Evolutionary conservation across 2,888 invertebrate species (phyloP).

Genomic region (Noctuana brunneofusca): DNA sequence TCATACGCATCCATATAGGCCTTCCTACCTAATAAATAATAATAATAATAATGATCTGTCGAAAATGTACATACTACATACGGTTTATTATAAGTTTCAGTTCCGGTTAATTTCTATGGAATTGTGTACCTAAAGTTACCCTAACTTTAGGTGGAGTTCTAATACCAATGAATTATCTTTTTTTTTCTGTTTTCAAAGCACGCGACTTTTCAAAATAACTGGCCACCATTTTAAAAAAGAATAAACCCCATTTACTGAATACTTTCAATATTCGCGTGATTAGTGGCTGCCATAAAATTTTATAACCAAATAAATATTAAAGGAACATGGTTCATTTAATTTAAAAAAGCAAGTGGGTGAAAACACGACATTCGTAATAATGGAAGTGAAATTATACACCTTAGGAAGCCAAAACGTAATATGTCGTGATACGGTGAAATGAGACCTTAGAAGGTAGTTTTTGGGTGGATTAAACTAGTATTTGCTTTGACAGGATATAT

Average conservation of each 20-base stretch:
- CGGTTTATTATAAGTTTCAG: not conserved
- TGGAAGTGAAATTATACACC: conserved; percentile 19
- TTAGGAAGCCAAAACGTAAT: conserved; percentile 42
- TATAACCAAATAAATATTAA: conserved; percentile 34
- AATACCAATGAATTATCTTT: not conserved
- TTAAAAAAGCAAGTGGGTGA: conserved; percentile 31
- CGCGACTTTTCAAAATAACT: conserved; percentile 16
- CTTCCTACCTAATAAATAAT: too few relatives aligned
- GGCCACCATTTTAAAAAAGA: conserved; percentile 5
- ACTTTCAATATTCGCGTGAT: conserved; percentile 32
- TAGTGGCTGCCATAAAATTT: conserved; percentile 29
- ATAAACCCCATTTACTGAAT: conserved; percentile 26
- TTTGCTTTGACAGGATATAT: not conserved
- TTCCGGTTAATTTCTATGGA: not conserved
- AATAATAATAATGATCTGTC: too few relatives aligned
- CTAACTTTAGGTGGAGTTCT: too few relatives aligned
- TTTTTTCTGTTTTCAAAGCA: conserved; percentile 3
- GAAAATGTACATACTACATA: too few relatives aligned
- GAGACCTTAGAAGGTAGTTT: conserved; percentile 53
- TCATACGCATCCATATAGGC: too few relatives aligned
- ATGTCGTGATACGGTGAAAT: conserved; percentile 60
- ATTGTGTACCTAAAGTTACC: too few relatives aligned
- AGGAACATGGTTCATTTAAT: conserved; percentile 32
- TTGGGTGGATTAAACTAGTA: not conserved
- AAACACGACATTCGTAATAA: conserved; percentile 31